A percentile compares a stretch with the other conserved stretches of the same genome.
phyloP scores from a whole-genome alignment of 92 coral and sea anemone species.

The Blastomussa wellsi region DNA sequence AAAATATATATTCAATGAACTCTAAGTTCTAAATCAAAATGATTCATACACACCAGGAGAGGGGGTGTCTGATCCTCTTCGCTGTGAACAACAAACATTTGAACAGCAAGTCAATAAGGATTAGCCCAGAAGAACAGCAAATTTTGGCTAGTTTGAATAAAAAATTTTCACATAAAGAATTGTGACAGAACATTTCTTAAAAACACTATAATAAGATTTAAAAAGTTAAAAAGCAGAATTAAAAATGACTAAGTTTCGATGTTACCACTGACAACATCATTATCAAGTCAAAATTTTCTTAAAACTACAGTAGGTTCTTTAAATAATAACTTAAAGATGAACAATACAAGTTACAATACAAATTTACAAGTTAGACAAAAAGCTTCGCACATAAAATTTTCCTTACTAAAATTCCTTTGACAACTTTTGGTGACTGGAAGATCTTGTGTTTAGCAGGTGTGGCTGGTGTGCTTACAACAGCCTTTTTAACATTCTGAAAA shows the following conservation, averaged over 20 bases:
- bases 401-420: conserved; percentile 60
- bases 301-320: no score
- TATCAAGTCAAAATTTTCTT: no score
- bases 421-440: conserved; percentile 84
- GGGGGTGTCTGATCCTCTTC: conserved; percentile 62
- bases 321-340: no score
- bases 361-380: no score
- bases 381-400: background rate
- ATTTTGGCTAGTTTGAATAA: background rate
- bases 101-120: background rate
- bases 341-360: no score
- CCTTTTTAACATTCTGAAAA: conserved; percentile 77
- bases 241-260: no score
- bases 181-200: background rate
- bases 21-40: no score
- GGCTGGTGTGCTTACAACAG: conserved; percentile 30
- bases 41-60: conserved; percentile 67
- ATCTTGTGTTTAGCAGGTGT: conserved; percentile 70
- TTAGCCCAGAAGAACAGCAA: background rate
- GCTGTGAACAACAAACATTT: conserved; percentile 32
- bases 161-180: no score
- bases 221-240: no score
- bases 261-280: no score
- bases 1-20: background rate
- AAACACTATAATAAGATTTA: no score